Base-by-base conservation (phyloP, 1,140 invertebrate genomes). In the Brachionus angularis region DNA sequence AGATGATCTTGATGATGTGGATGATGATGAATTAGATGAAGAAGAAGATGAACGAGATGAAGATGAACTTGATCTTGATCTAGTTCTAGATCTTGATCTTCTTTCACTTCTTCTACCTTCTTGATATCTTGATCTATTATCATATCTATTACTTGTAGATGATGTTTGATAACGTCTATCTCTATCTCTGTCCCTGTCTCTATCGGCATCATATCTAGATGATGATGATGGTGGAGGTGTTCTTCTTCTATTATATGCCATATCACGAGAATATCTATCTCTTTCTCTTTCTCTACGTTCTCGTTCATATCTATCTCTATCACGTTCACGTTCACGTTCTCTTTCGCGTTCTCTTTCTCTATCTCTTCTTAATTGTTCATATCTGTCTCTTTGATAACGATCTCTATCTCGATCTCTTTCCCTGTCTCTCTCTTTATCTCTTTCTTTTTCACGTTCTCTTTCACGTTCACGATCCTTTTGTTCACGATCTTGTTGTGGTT, bases 11-110 rank as follows among this genome's bases (percentile, higher is more conserved):
- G 33, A 34, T 34, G 33, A 34, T 7, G 39, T 14, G 14, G 39
- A 42, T 14, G 39, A 42, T 14, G 23, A 39, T 33, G 53, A 58
- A 25, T 23, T 8, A 23, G 53, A 58, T 8, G 33, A 18, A 23
- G 23, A 29, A 3, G 33, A 23, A 14, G 53, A 58, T 10, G 52
- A 55, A 21, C 27, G n/a, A 33, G 52, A 55, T 4, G 52, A 55
- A n/a, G n/a, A n/a, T n/a, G n/a, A n/a, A n/a, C n/a, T n/a, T 34
- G 53, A 58, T 25, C 53, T 58, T 36, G 53, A 14, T 39, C 53
- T 36, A 12, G 53, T 23, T 27, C 53, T 33, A 14, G 53, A 58
- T 42, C 53, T 42, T 14, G 39, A 42, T 7, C 39, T 8, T 14
- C 39, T 42, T 7, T 8, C 16, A 14, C 2, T 3, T 8, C 14